Conservation (phyloP, 2,888 invertebrate species). For the Nebria salina region DNA sequence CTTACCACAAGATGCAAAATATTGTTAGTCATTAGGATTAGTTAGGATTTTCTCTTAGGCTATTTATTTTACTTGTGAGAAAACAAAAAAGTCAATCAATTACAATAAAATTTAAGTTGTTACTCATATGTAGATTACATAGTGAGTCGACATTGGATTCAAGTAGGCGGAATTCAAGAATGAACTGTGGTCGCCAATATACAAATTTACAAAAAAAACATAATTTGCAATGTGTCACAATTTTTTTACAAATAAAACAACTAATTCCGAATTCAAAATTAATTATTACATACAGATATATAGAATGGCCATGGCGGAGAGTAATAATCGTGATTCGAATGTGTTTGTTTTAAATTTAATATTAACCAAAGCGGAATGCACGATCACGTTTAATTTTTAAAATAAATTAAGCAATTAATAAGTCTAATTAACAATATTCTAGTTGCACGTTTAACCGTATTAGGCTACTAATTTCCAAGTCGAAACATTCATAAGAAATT, state of each 20-base stretch:
- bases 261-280: no score
- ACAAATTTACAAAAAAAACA: background rate
- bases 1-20: background rate
- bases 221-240: background rate
- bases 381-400: no score
- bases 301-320: no score
- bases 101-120: conserved; percentile 1
- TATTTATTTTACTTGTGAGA: background rate
- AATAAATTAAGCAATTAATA: no score
- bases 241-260: no score
- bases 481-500: background rate
- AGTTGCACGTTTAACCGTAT: background rate
- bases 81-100: background rate
- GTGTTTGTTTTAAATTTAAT: no score
- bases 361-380: no score
- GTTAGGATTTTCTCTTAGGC: background rate
- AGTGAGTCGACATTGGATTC: background rate
- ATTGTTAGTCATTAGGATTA: background rate
- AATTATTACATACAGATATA: no score
- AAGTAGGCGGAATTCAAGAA: background rate
- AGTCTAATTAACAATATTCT: no score
- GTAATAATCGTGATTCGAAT: no score
- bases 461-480: background rate
- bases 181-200: background rate
- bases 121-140: conserved; percentile 1